A percentile compares a stretch with the other conserved stretches of the same genome.
Conservation (phyloP, 37 sponge, comb jelly and placozoan genomes). For the Oopsacas minuta region DNA sequence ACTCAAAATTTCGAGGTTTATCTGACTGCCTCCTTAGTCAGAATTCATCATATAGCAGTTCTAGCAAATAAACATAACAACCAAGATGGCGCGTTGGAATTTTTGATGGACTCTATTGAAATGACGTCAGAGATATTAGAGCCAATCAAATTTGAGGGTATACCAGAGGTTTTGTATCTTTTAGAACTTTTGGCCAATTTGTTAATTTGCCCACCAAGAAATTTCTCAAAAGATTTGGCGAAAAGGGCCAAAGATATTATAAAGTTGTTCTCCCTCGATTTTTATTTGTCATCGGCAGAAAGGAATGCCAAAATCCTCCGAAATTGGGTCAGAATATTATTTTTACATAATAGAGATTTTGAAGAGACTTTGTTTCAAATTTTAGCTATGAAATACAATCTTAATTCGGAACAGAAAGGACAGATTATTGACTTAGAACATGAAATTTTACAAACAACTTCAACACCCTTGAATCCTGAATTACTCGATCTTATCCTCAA, state of each 20-base stretch:
- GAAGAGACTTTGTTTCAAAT: background rate
- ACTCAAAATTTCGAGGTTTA: background rate
- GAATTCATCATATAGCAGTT: background rate
- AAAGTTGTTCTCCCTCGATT: background rate
- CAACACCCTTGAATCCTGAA: background rate
- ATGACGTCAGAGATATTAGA: background rate
- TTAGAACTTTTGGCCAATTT: background rate
- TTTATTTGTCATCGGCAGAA: background rate
- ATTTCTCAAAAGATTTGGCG: background rate
- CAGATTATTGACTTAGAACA: background rate
- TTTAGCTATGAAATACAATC: background rate
- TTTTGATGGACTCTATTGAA: background rate
- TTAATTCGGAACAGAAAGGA: background rate
- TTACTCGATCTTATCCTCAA: background rate
- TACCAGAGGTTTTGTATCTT: background rate
- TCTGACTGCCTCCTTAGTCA: background rate
- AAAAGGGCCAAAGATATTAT: background rate
- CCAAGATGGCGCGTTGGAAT: background rate
- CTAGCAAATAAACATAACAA: background rate
- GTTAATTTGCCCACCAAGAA: background rate
- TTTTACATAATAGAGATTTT: background rate
- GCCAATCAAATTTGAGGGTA: background rate
- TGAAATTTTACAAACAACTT: background rate
- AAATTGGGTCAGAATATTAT: background rate
- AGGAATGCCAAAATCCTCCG: background rate